Conservation (phyloP, 2,113 vertebrate species). For the Serinus canaria region DNA sequence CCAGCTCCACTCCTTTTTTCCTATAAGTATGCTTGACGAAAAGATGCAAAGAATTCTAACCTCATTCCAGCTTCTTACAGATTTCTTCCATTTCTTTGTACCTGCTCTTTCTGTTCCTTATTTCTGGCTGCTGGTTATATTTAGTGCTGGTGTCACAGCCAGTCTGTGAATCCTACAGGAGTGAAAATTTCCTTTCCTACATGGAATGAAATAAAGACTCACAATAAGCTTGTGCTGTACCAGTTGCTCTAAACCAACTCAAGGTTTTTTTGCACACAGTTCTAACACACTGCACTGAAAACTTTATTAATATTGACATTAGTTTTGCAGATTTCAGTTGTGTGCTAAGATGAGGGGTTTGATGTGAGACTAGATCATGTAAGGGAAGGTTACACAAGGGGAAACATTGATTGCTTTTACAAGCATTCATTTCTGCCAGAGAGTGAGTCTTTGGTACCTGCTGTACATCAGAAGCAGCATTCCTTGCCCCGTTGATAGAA, state of each 20-base stretch:
- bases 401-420: neutral
- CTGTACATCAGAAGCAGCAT: neutral
- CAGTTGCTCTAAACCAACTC: neutral
- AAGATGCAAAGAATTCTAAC: slow-evolving; percentile 16
- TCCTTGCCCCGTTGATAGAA: neutral
- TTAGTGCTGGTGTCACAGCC: neutral
- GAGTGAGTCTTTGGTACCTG: neutral
- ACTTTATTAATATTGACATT: slow-evolving; percentile 12
- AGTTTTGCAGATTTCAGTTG: slow-evolving; percentile 22
- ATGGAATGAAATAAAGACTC: neutral
- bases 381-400: neutral
- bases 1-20: slow-evolving; percentile 4
- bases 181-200: neutral
- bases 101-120: slow-evolving; percentile 9
- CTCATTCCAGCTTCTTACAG: neutral
- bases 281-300: neutral
- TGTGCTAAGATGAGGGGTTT: neutral
- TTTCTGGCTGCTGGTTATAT: slow-evolving; percentile 7
- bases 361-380: neutral
- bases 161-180: neutral
- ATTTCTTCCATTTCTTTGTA: neutral
- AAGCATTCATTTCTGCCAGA: neutral
- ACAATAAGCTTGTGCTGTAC: neutral
- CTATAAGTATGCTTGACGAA: neutral
- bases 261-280: neutral